phyloP scores from a whole-genome alignment of 2,888 invertebrate genomes.

The Nezara viridula region DNA sequence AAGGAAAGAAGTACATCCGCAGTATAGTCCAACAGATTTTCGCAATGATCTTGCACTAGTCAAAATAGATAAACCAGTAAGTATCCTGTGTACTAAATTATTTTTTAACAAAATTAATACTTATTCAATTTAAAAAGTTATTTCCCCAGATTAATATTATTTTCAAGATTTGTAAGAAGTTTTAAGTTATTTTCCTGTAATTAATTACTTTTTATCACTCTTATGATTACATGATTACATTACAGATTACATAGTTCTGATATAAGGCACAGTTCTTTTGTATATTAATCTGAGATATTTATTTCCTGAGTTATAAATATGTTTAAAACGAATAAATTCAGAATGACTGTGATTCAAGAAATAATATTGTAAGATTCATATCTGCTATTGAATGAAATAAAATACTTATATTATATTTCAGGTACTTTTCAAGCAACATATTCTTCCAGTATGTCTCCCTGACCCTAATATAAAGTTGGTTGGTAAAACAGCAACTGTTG shows the following conservation, averaged over 20 bases:
- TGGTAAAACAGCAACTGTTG: conserved; percentile 91
- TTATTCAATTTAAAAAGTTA: neutral
- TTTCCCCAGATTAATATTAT: neutral
- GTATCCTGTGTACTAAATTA: neutral
- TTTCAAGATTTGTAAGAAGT: neutral
- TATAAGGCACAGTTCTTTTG: too few relatives aligned
- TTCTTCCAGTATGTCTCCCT: conserved; percentile 92
- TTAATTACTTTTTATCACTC: neutral
- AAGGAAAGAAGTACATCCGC: conserved; percentile 89
- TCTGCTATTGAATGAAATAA: neutral
- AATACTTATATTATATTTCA: neutral
- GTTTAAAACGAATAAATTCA: neutral
- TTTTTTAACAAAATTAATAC: neutral
- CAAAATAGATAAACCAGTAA: conserved; percentile 77
- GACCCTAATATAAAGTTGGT: conserved; percentile 81
- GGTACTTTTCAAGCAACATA: conserved; percentile 91
- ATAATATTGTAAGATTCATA: neutral
- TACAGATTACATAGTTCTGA: too few relatives aligned
- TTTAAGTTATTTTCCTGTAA: neutral
- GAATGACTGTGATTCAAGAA: neutral
- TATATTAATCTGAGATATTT: too few relatives aligned
- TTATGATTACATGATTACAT: neutral
- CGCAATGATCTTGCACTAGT: conserved; percentile 90
- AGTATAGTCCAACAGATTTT: conserved; percentile 92
- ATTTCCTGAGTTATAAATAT: neutral